phyloP scores from a whole-genome alignment of 2,888 invertebrate species.

The Tiliacea aurago region DNA sequence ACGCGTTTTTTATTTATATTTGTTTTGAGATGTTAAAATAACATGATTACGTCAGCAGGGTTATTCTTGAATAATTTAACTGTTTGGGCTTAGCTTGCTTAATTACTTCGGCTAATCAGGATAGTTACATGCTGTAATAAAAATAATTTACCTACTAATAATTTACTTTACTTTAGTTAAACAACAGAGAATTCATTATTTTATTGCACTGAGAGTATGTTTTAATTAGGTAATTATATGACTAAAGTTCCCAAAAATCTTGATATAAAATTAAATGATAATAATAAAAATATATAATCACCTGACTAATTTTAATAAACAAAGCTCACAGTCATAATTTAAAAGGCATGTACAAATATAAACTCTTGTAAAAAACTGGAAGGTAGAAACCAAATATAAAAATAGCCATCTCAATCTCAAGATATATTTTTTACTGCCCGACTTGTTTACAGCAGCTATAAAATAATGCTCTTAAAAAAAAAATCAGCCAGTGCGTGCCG shows the following conservation, averaged over 20 bases:
- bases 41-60: background rate
- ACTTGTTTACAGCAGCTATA: background rate
- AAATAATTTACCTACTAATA: background rate
- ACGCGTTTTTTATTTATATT: slow-evolving; percentile 10
- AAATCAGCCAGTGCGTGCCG: background rate
- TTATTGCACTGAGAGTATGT: background rate
- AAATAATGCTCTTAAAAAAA: background rate
- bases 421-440: slow-evolving; percentile 6
- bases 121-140: background rate
- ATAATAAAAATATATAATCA: background rate
- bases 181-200: background rate
- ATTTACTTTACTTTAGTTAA: too few relatives aligned
- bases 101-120: background rate
- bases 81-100: background rate
- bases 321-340: background rate
- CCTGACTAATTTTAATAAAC: background rate
- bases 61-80: slow-evolving; percentile 8
- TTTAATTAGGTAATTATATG: background rate
- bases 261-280: background rate
- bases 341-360: background rate
- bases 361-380: slow-evolving; percentile 14
- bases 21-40: background rate
- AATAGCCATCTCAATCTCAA: background rate
- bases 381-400: background rate
- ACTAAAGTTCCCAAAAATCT: background rate